These are phyloP conservation scores for Megaceryle alcyon DNA, from an alignment of 2,797 vertebrate species.

Conservation along the genomic window DNA sequence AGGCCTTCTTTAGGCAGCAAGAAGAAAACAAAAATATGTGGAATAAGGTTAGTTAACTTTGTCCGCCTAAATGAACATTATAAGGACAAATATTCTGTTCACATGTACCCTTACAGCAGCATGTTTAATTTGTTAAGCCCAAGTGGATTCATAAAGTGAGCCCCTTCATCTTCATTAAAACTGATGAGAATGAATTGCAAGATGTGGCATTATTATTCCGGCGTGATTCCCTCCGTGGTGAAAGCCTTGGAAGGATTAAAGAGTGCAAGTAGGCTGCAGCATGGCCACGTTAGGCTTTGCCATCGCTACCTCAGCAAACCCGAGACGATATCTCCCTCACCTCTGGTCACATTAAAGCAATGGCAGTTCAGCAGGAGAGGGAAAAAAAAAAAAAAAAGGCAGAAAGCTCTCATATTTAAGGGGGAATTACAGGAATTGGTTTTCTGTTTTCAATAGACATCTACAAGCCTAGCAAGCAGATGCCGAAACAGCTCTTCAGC, in stretches of 20 bases:
- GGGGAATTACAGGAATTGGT: not conserved
- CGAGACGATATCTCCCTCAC: not conserved
- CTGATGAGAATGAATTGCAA: slow-evolving; percentile 70
- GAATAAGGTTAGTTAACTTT: slow-evolving; percentile 60
- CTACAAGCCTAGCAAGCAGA: not conserved
- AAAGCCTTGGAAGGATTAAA: slow-evolving; percentile 6
- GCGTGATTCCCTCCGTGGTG: slow-evolving; percentile 3
- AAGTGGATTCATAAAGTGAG: slow-evolving; percentile 68
- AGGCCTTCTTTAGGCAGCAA: not conserved
- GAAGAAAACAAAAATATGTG: slow-evolving; percentile 31
- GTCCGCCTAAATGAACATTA: slow-evolving; percentile 55
- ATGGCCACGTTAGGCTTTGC: not conserved
- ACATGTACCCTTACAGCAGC: slow-evolving; percentile 39
- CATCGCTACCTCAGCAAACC: not conserved
- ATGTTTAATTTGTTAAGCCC: slow-evolving; percentile 73
- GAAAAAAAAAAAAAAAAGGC: not conserved
- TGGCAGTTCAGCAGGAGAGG: not conserved
- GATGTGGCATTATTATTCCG: slow-evolving; percentile 60
- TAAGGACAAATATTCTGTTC: slow-evolving; percentile 67
- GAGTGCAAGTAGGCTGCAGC: slow-evolving; percentile 19
- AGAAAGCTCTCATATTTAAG: not conserved
- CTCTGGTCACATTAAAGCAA: not conserved
- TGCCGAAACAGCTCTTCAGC: not conserved
- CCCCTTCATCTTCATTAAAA: slow-evolving; percentile 78
- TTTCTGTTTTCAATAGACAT: not conserved